Percentiles rank a stretch among this genome's conserved stretches.
These are phyloP conservation scores for Odocoileus hemionus DNA, from an alignment of 2,113 vertebrate genomes.

Conservation along the genomic window DNA sequence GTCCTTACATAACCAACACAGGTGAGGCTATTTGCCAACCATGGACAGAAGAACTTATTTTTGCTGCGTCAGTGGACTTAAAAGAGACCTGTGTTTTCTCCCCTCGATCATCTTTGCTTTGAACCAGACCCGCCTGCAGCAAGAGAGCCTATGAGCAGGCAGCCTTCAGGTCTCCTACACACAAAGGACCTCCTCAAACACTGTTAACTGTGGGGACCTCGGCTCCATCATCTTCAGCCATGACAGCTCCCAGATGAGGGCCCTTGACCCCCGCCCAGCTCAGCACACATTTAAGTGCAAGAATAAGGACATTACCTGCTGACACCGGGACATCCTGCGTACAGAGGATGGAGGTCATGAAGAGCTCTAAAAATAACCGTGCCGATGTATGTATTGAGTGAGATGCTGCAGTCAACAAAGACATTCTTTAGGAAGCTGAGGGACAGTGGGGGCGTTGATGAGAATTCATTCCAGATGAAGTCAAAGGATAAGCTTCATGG, in stretches of 20 bases:
- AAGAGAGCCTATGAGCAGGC: conserved; percentile 88
- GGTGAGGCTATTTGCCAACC: not conserved
- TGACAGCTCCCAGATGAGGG: conserved; percentile 88
- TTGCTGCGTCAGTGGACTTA: conserved; percentile 25
- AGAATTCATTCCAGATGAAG: not conserved
- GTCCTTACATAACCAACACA: not conserved
- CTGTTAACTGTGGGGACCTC: conserved; percentile 91
- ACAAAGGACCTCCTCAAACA: conserved; percentile 92
- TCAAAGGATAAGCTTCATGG: not conserved
- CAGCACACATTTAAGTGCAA: not conserved
- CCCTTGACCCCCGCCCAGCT: not conserved
- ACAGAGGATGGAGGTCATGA: not conserved
- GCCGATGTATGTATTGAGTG: not conserved
- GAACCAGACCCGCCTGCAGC: conserved; percentile 90
- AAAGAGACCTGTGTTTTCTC: conserved; percentile 67
- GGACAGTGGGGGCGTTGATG: not conserved
- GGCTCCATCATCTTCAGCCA: conserved; percentile 91
- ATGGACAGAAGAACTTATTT: not conserved
- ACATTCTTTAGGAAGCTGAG: not conserved
- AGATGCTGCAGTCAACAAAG: not conserved
- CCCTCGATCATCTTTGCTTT: conserved; percentile 88
- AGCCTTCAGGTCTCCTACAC: conserved; percentile 87
- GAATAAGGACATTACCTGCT: not conserved
- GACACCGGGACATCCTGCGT: not conserved
- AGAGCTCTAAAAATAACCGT: not conserved